phyloP scores from a whole-genome alignment of 2,888 invertebrate genomes.

The Caenorhabditis plicata region DNA sequence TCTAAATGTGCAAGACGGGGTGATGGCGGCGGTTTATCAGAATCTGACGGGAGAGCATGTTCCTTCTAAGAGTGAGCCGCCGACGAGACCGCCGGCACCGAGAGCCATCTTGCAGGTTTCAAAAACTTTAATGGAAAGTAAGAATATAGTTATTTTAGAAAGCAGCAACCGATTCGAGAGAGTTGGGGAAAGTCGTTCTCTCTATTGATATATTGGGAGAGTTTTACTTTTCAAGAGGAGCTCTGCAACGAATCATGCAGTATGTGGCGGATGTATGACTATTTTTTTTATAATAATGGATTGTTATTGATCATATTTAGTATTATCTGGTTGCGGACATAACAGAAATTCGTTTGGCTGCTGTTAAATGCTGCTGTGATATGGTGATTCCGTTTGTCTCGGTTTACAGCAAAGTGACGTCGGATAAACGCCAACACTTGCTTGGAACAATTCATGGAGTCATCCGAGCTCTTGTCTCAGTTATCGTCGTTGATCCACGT shows the following conservation, averaged over 20 bases:
- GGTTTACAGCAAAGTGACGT: conserved; percentile 33
- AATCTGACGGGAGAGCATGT: conserved; percentile 43
- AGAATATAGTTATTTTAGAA: conserved; percentile 6
- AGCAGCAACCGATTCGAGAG: conserved; percentile 68
- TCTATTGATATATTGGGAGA: conserved; percentile 88
- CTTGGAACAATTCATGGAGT: conserved; percentile 87
- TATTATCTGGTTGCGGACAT: conserved; percentile 79
- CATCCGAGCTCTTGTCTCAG: conserved; percentile 83
- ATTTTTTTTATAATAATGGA: conserved; percentile 1
- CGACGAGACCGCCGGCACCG: conserved; percentile 44
- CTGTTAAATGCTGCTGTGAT: conserved; percentile 89
- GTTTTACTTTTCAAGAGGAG: conserved; percentile 72
- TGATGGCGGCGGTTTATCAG: conserved; percentile 83
- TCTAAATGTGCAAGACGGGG: conserved; percentile 85
- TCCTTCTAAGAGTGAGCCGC: conserved; percentile 55
- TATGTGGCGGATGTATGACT: conserved; percentile 57
- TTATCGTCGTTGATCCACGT: conserved; percentile 88
- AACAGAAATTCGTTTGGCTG: conserved; percentile 86
- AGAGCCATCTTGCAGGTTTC: conserved; percentile 8
- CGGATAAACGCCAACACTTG: conserved; percentile 67
- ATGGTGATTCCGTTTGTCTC: conserved; percentile 82
- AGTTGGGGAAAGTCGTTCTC: conserved; percentile 82
- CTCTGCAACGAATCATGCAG: conserved; percentile 59
- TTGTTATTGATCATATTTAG: conserved; percentile 28
- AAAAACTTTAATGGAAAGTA: conserved; percentile 1